Percentiles rank a stretch among this genome's conserved stretches.
Evolutionary conservation across 2,888 invertebrate species (phyloP).

Genomic region (Plusia festucae): DNA sequence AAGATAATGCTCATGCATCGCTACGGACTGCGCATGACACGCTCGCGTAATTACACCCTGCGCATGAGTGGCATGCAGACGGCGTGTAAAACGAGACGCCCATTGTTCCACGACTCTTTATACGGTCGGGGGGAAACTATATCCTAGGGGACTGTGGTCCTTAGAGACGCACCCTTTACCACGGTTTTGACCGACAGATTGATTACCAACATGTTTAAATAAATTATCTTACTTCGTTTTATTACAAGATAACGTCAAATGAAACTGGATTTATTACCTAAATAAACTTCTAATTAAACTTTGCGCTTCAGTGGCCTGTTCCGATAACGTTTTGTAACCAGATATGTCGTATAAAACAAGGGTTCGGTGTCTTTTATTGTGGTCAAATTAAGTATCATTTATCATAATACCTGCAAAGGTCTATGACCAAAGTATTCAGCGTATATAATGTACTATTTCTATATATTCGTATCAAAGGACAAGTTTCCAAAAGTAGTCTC

Average conservation of each 20-base stretch:
- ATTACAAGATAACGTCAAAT: conserved; percentile 12
- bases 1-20: conserved; percentile 57
- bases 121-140: conserved; percentile 30
- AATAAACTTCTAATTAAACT: conserved; percentile 7
- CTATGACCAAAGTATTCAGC: too few species aligned
- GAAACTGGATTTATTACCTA: conserved; percentile 8
- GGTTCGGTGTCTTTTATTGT: neutral
- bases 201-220: neutral
- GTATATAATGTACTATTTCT: too few species aligned
- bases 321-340: neutral
- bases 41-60: conserved; percentile 64
- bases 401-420: neutral
- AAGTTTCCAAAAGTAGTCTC: too few species aligned
- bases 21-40: conserved; percentile 59
- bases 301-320: neutral
- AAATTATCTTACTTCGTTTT: neutral
- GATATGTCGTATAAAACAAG: neutral
- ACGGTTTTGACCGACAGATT: neutral
- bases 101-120: conserved; percentile 45
- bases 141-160: conserved; percentile 17
- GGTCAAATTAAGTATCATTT: neutral
- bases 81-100: conserved; percentile 50
- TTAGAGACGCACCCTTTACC: neutral
- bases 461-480: too few species aligned
- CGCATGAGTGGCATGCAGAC: conserved; percentile 58